These are phyloP conservation scores for Ooceraea biroi DNA, from an alignment of 1,140 invertebrate species.

Conservation along the genomic window DNA sequence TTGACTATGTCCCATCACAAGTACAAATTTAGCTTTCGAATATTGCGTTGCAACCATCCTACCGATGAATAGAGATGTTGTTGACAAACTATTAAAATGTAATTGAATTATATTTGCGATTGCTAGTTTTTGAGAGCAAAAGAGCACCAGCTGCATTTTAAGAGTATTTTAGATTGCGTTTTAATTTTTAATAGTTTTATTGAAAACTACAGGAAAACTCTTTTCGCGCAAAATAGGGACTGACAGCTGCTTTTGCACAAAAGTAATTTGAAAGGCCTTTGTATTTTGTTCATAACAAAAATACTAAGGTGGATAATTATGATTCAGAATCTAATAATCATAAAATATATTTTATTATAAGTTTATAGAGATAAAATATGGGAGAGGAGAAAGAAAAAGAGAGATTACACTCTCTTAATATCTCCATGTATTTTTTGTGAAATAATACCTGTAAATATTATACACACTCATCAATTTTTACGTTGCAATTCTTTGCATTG, in stretches of 20 bases:
- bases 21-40: slow-evolving; percentile 47
- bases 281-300: not conserved
- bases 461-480: not conserved
- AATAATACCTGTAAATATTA: not conserved
- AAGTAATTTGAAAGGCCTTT: not conserved
- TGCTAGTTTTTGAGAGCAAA: not conserved
- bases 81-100: slow-evolving; percentile 14
- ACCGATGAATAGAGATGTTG: slow-evolving; percentile 9
- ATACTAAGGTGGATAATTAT: not conserved
- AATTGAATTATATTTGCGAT: slow-evolving; percentile 38
- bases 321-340: not conserved
- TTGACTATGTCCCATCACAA: slow-evolving; percentile 27
- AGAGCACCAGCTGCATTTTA: not conserved
- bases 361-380: not conserved
- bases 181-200: not conserved
- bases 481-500: not conserved
- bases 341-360: not conserved
- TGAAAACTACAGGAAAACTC: not conserved
- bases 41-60: slow-evolving; percentile 21
- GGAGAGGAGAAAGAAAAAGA: no score
- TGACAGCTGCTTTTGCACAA: not conserved
- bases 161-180: not conserved
- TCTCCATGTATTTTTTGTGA: not conserved
- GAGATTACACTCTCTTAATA: not conserved
- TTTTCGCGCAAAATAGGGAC: not conserved